Evolutionary conservation across 1,140 invertebrate species (phyloP).

Genomic region (Nixonia krombeini): DNA sequence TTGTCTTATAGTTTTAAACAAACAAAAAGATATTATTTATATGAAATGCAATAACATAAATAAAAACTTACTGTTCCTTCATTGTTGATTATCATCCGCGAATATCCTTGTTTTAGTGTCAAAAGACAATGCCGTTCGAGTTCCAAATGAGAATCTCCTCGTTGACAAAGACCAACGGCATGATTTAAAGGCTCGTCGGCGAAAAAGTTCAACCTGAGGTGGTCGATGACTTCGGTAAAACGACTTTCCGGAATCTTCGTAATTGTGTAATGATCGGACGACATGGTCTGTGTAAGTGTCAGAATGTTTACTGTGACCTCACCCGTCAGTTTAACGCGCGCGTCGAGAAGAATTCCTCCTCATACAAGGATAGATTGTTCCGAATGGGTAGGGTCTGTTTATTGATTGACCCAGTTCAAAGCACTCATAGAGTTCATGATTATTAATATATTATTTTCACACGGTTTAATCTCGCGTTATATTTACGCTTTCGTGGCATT

Average conservation of each 20-base stretch:
- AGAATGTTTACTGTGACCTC: conserved; percentile 29
- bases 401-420: conserved; percentile 71
- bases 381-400: conserved; percentile 55
- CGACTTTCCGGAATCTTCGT: conserved; percentile 69
- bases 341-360: conserved; percentile 51
- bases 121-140: conserved; percentile 81
- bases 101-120: conserved; percentile 80
- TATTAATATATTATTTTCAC: not conserved
- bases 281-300: conserved; percentile 48
- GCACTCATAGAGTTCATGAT: conserved; percentile 25
- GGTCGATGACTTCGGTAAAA: conserved; percentile 76
- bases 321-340: conserved; percentile 24
- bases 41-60: no score
- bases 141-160: conserved; percentile 77
- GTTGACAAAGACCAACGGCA: conserved; percentile 78
- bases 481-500: no score
- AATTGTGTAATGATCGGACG: conserved; percentile 51
- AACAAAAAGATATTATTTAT: no score
- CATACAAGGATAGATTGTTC: conserved; percentile 44
- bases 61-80: conserved; percentile 76
- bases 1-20: no score
- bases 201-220: conserved; percentile 81
- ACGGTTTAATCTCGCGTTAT: not conserved
- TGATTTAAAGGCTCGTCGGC: conserved; percentile 85
- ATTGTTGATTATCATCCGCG: conserved; percentile 77